A percentile compares a stretch with the other conserved stretches of the same genome.
These are phyloP conservation scores for Sus cebifrons DNA, from an alignment of 2,797 vertebrate genomes.

Conservation along the genomic window DNA sequence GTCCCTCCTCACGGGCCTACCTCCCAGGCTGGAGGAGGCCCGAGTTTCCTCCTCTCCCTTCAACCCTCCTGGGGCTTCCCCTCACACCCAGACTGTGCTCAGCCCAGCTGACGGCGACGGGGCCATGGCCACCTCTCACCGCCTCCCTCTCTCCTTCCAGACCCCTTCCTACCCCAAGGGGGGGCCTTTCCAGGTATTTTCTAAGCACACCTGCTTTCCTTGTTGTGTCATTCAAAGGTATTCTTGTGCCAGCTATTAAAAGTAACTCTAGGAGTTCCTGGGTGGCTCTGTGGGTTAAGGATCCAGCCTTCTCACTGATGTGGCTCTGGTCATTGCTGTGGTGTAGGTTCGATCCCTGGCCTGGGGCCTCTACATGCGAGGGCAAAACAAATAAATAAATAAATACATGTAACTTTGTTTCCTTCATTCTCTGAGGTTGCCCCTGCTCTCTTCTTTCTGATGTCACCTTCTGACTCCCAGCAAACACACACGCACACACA, in stretches of 20 bases:
- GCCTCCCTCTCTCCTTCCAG: neutral
- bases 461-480: neutral
- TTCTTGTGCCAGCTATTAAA: neutral
- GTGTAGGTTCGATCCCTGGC: too few relatives aligned
- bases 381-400: too few relatives aligned
- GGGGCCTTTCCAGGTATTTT: neutral
- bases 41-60: neutral
- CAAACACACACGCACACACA: accelerated
- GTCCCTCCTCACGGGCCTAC: neutral
- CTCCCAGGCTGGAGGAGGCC: neutral
- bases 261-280: neutral
- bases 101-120: neutral
- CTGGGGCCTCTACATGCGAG: too few relatives aligned
- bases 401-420: neutral
- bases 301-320: too few relatives aligned
- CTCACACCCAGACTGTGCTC: neutral
- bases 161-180: neutral
- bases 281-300: too few relatives aligned
- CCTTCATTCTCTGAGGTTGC: neutral
- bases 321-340: too few relatives aligned
- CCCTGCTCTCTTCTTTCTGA: neutral
- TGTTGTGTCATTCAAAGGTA: neutral
- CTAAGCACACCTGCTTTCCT: neutral
- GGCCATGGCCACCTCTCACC: neutral
- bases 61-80: neutral